A percentile compares a stretch with the other conserved stretches of the same genome.
Evolutionary conservation across 2,797 vertebrate genomes (phyloP).

Genomic region (Meda fulgida): DNA sequence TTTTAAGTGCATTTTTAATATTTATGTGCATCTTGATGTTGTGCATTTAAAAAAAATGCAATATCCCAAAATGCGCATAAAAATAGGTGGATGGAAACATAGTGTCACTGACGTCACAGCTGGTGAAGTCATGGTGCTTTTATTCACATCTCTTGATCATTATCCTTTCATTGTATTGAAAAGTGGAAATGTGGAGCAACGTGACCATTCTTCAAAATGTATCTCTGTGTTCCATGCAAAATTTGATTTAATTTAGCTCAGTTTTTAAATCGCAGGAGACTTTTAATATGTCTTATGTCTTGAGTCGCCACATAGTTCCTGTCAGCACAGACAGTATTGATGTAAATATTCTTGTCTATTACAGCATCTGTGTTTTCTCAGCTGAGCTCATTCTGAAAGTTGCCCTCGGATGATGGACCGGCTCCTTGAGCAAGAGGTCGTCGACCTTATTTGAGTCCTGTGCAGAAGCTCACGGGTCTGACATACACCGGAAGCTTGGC

Average conservation of each 20-base stretch:
- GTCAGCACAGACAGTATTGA: neutral
- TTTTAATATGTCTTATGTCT: neutral
- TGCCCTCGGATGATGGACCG: slow-evolving; percentile 26
- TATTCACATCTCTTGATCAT: neutral
- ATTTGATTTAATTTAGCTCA: neutral
- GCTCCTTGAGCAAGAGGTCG: slow-evolving; percentile 61
- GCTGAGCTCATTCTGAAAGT: slow-evolving; percentile 67
- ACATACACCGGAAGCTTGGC: slow-evolving; percentile 76
- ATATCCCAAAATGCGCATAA: no score
- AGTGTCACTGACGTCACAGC: no score
- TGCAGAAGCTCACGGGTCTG: slow-evolving; percentile 70
- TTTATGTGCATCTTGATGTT: no score
- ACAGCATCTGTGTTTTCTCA: slow-evolving; percentile 76
- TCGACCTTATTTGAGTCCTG: slow-evolving; percentile 78
- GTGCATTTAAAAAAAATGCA: no score
- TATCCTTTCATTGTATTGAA: neutral
- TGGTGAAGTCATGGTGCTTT: neutral
- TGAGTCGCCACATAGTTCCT: neutral
- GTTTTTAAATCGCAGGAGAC: neutral
- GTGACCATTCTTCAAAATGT: neutral
- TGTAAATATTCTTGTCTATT: slow-evolving; percentile 18
- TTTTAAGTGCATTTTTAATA: no score
- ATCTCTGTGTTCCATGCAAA: neutral
- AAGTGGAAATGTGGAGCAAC: neutral
- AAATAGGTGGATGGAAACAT: no score